These are phyloP conservation scores for Drosophila tsacasi DNA, from an alignment of 1,140 invertebrate genomes.

Conservation along the genomic window DNA sequence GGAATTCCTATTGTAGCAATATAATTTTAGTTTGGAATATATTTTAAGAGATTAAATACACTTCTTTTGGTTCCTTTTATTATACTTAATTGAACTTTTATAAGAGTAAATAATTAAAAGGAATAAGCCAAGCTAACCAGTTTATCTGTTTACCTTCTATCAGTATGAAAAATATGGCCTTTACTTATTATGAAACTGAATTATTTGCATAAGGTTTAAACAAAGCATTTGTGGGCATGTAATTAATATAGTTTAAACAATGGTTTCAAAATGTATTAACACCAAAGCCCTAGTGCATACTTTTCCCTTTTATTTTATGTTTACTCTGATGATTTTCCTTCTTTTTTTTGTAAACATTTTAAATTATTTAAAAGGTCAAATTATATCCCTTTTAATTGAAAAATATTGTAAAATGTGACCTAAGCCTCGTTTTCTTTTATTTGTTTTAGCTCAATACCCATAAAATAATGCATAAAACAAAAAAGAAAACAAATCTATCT, in stretches of 20 bases:
- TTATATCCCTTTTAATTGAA: neutral
- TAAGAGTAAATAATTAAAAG: too few relatives aligned
- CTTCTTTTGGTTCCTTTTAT: too few relatives aligned
- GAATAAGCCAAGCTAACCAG: too few relatives aligned
- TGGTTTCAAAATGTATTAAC: neutral
- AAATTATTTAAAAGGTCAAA: neutral
- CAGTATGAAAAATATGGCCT: neutral
- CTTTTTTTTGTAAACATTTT: too few relatives aligned
- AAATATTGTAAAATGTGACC: neutral
- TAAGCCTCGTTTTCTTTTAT: neutral
- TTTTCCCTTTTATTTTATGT: neutral
- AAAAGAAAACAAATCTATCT: too few relatives aligned
- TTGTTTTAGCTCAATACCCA: neutral
- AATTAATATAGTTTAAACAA: slow-evolving; percentile 8
- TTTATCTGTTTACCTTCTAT: too few relatives aligned
- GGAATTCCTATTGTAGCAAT: too few relatives aligned
- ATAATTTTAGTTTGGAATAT: too few relatives aligned
- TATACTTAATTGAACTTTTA: too few relatives aligned
- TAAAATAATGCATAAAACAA: slow-evolving; percentile 28
- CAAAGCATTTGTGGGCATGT: neutral
- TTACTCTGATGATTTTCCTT: neutral
- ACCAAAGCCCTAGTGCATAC: neutral
- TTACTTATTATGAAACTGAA: neutral
- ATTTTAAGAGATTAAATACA: too few relatives aligned
- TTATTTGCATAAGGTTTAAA: neutral